These are phyloP conservation scores for Cebidichthys violaceus DNA, from an alignment of 2,113 vertebrate genomes.

Conservation along the genomic window DNA sequence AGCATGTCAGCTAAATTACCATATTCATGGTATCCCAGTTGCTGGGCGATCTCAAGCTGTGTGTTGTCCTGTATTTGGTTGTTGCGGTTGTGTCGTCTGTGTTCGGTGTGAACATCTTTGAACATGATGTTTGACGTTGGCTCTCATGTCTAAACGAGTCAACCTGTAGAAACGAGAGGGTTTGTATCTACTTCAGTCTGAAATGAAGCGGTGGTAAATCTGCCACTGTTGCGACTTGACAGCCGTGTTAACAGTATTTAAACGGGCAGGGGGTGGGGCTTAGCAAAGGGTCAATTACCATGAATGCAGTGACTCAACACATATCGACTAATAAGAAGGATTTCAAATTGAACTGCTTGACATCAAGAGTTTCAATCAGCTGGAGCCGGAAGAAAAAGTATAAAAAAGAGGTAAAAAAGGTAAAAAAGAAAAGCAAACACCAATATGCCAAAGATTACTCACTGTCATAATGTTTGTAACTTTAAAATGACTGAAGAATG, in stretches of 20 bases:
- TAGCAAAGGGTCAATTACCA: background rate
- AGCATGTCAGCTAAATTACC: too few species aligned
- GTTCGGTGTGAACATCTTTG: too few species aligned
- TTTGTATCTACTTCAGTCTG: background rate
- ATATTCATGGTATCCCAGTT: too few species aligned
- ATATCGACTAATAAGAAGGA: background rate
- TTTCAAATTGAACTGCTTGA: background rate
- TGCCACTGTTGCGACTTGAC: background rate
- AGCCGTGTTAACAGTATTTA: background rate
- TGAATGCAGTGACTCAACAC: background rate
- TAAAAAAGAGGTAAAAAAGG: background rate
- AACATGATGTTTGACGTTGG: too few species aligned
- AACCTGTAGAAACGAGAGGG: background rate
- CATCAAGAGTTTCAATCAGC: background rate
- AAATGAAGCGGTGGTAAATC: background rate
- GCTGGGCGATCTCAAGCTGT: too few species aligned
- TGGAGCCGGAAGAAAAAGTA: background rate
- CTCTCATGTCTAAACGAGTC: background rate
- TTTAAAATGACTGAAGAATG: slow-evolving; percentile 63
- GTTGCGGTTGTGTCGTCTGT: too few species aligned
- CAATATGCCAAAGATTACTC: slow-evolving; percentile 20
- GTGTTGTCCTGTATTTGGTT: too few species aligned
- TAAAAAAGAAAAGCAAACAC: slow-evolving; percentile 3
- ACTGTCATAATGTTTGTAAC: slow-evolving; percentile 27
- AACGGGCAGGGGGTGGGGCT: background rate